A percentile compares a stretch with the other conserved stretches of the same genome.
These are phyloP conservation scores for Phataginus tricuspis DNA, from an alignment of 2,797 vertebrate species.

Conservation along the genomic window DNA sequence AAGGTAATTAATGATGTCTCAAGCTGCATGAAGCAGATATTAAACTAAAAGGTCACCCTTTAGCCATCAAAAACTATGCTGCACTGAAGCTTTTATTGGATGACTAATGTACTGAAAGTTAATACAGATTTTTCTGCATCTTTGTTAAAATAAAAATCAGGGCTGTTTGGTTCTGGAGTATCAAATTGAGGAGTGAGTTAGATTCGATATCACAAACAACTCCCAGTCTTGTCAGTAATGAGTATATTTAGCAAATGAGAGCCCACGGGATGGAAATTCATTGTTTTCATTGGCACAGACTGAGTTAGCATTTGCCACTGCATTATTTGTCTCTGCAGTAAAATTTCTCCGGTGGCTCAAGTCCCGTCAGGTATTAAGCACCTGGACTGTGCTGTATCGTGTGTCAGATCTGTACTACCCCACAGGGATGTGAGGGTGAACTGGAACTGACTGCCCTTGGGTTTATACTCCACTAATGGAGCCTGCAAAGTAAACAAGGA, in stretches of 20 bases:
- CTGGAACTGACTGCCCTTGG: not conserved
- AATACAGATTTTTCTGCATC: not conserved
- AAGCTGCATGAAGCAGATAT: conserved; percentile 48
- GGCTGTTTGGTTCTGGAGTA: not conserved
- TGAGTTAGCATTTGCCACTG: not conserved
- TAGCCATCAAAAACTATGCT: not conserved
- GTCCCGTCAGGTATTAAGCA: too few relatives aligned
- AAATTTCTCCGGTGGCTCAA: not conserved
- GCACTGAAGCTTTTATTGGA: not conserved
- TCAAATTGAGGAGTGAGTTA: not conserved
- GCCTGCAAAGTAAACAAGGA: not conserved
- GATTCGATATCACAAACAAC: not conserved
- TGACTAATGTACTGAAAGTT: conserved; percentile 27
- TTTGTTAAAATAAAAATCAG: not conserved
- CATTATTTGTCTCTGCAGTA: not conserved
- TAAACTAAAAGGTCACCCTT: conserved; percentile 50
- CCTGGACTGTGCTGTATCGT: not conserved
- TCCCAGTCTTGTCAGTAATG: not conserved
- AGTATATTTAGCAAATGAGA: not conserved
- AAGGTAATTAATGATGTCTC: conserved; percentile 59
- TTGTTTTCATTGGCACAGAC: not conserved
- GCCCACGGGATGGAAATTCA: not conserved
- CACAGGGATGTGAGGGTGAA: not conserved
- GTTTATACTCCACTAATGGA: not conserved
- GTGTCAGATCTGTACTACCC: not conserved